Percentiles rank a stretch among this genome's conserved stretches.
phyloP scores from a whole-genome alignment of 2,113 vertebrate genomes.

The Boulengeromyrus knoepffleri region DNA sequence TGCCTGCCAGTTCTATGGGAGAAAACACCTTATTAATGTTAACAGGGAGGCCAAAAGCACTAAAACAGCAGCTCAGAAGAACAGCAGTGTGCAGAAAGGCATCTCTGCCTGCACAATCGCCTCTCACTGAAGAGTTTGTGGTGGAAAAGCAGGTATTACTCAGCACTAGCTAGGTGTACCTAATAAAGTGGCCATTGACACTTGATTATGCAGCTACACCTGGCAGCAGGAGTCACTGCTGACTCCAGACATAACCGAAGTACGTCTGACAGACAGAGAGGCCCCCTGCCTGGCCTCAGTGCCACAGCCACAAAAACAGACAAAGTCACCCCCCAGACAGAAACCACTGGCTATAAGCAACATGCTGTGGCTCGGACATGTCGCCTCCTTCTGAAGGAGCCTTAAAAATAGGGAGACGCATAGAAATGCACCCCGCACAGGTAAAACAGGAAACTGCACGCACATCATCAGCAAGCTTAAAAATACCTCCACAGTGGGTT shows the following conservation, averaged over 20 bases:
- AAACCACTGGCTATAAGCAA: conserved; percentile 6
- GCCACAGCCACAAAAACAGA: conserved; percentile 20
- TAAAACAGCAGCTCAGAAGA: background rate
- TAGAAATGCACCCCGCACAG: background rate
- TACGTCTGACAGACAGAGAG: background rate
- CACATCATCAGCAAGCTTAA: background rate
- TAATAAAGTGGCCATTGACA: background rate
- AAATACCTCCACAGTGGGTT: background rate
- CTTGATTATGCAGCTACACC: background rate
- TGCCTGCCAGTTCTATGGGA: background rate
- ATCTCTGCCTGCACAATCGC: background rate
- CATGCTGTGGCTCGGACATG: background rate
- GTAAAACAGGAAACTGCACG: background rate
- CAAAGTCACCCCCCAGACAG: conserved; percentile 6
- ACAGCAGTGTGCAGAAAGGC: too few relatives aligned
- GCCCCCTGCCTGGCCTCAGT: background rate
- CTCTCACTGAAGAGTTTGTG: background rate
- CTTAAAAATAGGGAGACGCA: background rate
- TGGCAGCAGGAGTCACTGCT: background rate
- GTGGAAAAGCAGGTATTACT: background rate
- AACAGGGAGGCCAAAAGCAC: background rate
- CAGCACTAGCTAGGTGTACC: background rate
- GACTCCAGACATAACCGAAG: conserved; percentile 13
- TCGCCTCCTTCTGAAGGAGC: background rate
- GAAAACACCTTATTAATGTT: background rate